Base-by-base conservation (phyloP, 2,113 vertebrate genomes). In the Mobula hypostoma region DNA sequence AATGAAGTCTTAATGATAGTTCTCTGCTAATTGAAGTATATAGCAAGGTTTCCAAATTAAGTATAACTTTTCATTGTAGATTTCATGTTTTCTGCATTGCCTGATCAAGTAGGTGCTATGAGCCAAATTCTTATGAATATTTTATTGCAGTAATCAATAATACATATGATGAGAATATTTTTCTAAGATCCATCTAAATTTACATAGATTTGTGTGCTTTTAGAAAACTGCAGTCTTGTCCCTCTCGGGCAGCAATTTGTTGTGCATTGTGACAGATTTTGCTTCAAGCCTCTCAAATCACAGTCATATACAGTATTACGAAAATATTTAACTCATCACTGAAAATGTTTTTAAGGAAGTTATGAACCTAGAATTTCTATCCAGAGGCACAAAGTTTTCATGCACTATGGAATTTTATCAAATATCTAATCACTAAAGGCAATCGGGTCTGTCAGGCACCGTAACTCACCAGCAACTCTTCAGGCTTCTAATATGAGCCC, bases 81-180 rank as follows among this genome's bases (percentile, higher is more conserved):
- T 83, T 56, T 83, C 48, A 5, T 56, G 40, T 56, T 83, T 83
- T 58, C 80, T 83, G 80, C 80, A 24, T 56, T n/a, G 21, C 40
- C 48, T 58, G 48, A 56, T 83, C 48, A 83, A 24, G 48, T 83
- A 58, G 24, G 21, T 56, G 48, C 9, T 83, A 56, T 17, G 48
- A 40, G 36, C 15, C 79, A 82, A 82, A 48, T 82, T 82, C 79
- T 21, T 82, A 82, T 83, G 80, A 83, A 83, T 83, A 83, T 83
- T 83, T 83, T 58, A 83, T 56, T 83, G 48, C 40, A 27, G 56
- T 83, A 48, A 83, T 83, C 80, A 83, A 83, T 83, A 83, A 83
- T 83, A 40, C n/a, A 56, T 58, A 58, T 58, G 8, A 56, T 83
- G 80, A 83, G 21, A 83, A 83, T 83, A 58, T 83, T 83, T 48